Conservation (phyloP, 1,140 invertebrate genomes). For the Macrocentrus cingulum region DNA sequence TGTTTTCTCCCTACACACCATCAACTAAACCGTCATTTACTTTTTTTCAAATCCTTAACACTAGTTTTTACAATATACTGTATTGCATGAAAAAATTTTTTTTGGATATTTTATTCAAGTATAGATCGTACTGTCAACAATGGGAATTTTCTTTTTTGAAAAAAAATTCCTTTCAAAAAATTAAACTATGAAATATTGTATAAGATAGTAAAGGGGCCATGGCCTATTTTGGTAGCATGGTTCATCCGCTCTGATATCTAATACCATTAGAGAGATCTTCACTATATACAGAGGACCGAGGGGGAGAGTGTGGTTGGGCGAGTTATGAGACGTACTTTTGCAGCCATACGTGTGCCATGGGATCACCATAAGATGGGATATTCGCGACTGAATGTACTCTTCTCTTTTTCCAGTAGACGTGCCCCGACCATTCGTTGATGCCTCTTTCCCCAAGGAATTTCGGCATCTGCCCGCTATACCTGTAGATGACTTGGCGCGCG, state of each 20-base stretch:
- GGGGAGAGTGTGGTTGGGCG: conserved; percentile 14
- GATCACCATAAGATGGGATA: conserved; percentile 30
- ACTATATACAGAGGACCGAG: conserved; percentile 6
- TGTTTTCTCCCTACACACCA: too few species aligned
- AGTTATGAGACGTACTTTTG: conserved; percentile 21
- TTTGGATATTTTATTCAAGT: too few species aligned
- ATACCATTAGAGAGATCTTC: conserved; percentile 22
- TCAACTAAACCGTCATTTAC: too few species aligned
- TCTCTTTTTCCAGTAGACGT: conserved; percentile 12
- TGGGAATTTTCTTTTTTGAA: too few species aligned
- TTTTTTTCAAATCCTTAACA: too few species aligned
- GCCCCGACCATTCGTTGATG: conserved; percentile 3
- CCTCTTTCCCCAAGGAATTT: conserved; percentile 9
- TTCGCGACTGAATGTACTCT: conserved; percentile 13
- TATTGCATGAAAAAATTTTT: too few species aligned
- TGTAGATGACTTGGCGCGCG: too few species aligned
- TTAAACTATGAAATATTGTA: too few species aligned
- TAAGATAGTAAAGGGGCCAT: too few species aligned
- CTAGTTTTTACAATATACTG: too few species aligned
- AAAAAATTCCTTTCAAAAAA: too few species aligned
- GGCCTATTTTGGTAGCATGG: neutral
- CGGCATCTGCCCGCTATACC: conserved; percentile 5
- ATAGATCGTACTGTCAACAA: too few species aligned
- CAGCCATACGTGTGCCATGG: conserved; percentile 26
- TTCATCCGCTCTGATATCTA: conserved; percentile 20